phyloP scores from a whole-genome alignment of 1,140 invertebrate genomes.

The Sesamia nonagrioides region DNA sequence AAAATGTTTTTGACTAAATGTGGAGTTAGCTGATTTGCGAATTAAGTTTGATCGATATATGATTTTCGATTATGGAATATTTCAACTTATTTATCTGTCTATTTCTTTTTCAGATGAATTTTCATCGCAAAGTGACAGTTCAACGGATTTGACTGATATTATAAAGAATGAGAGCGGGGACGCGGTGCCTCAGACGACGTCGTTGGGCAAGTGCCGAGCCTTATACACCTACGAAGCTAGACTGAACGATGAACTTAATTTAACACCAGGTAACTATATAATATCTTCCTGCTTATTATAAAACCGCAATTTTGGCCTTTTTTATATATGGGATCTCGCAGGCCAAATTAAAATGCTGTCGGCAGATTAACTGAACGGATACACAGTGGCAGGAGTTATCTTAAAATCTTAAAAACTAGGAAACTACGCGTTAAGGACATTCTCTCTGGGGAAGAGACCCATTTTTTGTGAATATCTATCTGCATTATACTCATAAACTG shows the following conservation, averaged over 20 bases:
- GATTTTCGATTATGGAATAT: not conserved
- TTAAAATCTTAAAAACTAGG: too few species aligned
- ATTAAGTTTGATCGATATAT: too few species aligned
- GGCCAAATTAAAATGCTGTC: too few species aligned
- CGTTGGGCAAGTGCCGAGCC: slow-evolving; percentile 92
- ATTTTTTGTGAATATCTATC: too few species aligned
- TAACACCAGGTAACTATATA: slow-evolving; percentile 90
- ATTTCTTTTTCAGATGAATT: slow-evolving; percentile 90
- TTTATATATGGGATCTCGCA: too few species aligned
- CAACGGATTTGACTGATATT: slow-evolving; percentile 86
- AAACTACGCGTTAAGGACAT: too few species aligned
- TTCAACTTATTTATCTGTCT: not conserved
- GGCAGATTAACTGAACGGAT: too few species aligned
- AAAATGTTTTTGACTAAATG: not conserved
- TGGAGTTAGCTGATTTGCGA: too few species aligned
- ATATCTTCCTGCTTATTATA: not conserved
- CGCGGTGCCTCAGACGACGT: slow-evolving; percentile 61
- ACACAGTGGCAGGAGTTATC: too few species aligned
- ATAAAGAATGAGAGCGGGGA: slow-evolving; percentile 83
- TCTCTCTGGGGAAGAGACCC: too few species aligned
- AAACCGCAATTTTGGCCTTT: too few species aligned
- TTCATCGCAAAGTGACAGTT: slow-evolving; percentile 90
- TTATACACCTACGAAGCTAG: slow-evolving; percentile 96
- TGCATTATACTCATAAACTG: too few species aligned
- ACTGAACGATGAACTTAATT: slow-evolving; percentile 95